A percentile compares a stretch with the other conserved stretches of the same genome.
These are phyloP conservation scores for Scaeva pyrastri DNA, from an alignment of 2,888 invertebrate species.

Conservation along the genomic window DNA sequence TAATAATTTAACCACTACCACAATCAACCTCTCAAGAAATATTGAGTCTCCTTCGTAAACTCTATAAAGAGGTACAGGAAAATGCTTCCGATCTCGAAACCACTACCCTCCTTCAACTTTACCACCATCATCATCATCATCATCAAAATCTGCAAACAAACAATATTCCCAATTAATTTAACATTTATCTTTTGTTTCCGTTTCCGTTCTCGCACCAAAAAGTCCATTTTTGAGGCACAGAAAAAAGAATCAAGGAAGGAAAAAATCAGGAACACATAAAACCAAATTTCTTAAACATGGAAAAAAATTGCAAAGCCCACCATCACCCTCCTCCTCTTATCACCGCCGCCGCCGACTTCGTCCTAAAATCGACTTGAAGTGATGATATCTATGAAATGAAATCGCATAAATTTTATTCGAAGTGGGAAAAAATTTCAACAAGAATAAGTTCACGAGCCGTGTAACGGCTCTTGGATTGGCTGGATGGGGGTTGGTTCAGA, in stretches of 20 bases:
- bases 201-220: slow-evolving; percentile 23
- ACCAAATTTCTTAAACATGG: slow-evolving; percentile 48
- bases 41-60: slow-evolving; percentile 11
- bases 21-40: background rate
- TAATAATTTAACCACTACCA: slow-evolving; percentile 65
- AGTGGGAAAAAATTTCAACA: slow-evolving; percentile 43
- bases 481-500: background rate
- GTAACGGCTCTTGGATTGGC: background rate
- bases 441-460: background rate
- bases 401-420: slow-evolving; percentile 72
- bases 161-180: slow-evolving; percentile 68
- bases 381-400: slow-evolving; percentile 74
- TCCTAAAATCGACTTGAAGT: slow-evolving; percentile 68
- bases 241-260: slow-evolving; percentile 28
- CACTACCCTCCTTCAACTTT: background rate
- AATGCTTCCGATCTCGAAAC: background rate
- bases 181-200: slow-evolving; percentile 63
- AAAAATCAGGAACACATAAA: slow-evolving; percentile 25
- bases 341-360: background rate
- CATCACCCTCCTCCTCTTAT: no score
- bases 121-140: background rate
- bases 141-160: background rate
- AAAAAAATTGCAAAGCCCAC: background rate
- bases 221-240: background rate
- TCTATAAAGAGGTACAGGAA: background rate